A percentile compares a stretch with the other conserved stretches of the same genome.
Evolutionary conservation across 2,888 invertebrate genomes (phyloP).

Genomic region (Leptinotarsa haldemani): DNA sequence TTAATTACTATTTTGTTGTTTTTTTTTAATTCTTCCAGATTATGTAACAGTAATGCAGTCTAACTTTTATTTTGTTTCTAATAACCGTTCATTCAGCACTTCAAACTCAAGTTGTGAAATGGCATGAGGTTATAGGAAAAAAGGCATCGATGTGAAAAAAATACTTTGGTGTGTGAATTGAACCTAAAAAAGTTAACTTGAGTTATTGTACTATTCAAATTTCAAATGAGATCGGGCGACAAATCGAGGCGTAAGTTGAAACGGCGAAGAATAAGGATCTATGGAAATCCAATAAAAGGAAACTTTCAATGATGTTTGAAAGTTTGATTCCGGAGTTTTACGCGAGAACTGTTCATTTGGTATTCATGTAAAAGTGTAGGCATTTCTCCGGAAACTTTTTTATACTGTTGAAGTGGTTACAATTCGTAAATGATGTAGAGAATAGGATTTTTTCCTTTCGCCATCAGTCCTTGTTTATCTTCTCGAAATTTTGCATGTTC

Average conservation of each 20-base stretch:
- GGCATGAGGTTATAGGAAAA: no score
- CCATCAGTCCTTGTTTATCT: no score
- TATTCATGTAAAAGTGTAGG: background rate
- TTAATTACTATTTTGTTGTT: no score
- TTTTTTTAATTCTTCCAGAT: no score
- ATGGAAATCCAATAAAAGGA: background rate
- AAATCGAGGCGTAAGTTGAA: background rate
- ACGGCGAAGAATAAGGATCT: background rate
- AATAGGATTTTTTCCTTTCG: no score
- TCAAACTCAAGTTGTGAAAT: no score
- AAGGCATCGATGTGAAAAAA: background rate
- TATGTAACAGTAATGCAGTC: no score
- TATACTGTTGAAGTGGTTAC: background rate
- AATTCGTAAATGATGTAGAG: background rate
- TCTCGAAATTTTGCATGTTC: no score
- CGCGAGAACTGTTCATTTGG: background rate
- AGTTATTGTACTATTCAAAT: background rate
- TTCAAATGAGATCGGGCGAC: background rate
- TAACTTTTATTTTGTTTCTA: no score
- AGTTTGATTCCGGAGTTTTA: background rate
- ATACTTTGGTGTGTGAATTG: background rate
- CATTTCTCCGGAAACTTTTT: background rate
- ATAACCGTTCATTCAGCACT: no score
- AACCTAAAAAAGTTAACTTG: background rate
- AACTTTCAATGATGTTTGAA: conserved; percentile 1